Base-by-base conservation (phyloP, 2,113 vertebrate genomes). In the Melanotaenia duboulayi region DNA sequence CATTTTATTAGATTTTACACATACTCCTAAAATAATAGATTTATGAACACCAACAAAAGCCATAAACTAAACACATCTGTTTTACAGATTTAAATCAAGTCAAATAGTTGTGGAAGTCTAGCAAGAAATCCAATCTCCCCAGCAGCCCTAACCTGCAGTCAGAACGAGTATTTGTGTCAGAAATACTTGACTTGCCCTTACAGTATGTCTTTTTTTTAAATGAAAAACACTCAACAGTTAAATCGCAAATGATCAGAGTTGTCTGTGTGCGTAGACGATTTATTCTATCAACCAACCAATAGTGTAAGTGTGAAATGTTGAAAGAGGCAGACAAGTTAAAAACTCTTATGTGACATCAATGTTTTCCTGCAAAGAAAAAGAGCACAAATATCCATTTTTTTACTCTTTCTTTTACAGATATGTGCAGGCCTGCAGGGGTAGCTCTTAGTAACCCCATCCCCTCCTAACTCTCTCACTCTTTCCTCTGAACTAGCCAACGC, bases 401-500 rank as follows among this genome's bases (percentile, higher is more conserved):
- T 44, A 17, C 23, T 19, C 22, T 46, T 63, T 74, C 54, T 67
- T 82, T 76, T 59, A 50, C 61, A 65, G 75, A 87, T 73, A 69
- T 63, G 49, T 78, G 39, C 56, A 67, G 71, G 85, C 46, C 32
- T 70, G 39, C 2, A 7, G 46, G 46, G 65, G 66, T 52, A 62
- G 50, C 48, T 56, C 67, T 75, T 24, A 37, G 32, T 64, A 81
- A 77, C 59, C 73, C 49, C 32, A 35, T 35, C 32, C 55, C 42
- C 42, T 44, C 42, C 32, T 35, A 5, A 52, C 37, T 61, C 78
- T 77, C 72, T 76, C 51, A 74, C 54, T 68, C 51, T 54, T 64
- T 67, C 82, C 32, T 81, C 83, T 86, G 59, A 85, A 86, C 78
- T 71, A 66, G 79, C 84, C 86, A 84, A 91, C 72, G 83, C 87